phyloP scores from a whole-genome alignment of 2,888 invertebrate genomes.

The Stictocephala bisonia region DNA sequence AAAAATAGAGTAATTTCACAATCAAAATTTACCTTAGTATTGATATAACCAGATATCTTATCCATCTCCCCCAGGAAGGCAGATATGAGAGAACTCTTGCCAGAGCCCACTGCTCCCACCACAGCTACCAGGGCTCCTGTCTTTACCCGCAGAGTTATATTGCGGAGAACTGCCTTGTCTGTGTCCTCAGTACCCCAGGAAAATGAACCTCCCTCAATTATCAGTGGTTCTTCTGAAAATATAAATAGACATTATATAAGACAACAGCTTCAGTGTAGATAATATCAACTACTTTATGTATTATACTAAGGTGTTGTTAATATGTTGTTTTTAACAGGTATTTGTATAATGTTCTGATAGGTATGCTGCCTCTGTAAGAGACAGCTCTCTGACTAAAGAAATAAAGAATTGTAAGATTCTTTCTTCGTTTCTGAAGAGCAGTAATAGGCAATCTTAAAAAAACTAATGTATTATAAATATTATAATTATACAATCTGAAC shows the following conservation, averaged over 20 bases:
- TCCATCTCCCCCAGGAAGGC: conserved; percentile 94
- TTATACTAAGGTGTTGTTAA: too few relatives aligned
- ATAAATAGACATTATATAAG: not conserved
- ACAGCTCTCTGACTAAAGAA: too few relatives aligned
- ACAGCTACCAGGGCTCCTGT: conserved; percentile 81
- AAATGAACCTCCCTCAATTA: conserved; percentile 90
- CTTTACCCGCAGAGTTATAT: conserved; percentile 78
- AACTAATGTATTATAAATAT: too few relatives aligned
- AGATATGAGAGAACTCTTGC: conserved; percentile 89
- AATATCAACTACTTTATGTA: too few relatives aligned
- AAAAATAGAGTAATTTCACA: too few relatives aligned
- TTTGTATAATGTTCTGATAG: too few relatives aligned
- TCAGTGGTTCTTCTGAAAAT: conserved; percentile 75
- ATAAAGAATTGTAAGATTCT: too few relatives aligned
- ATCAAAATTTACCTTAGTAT: conserved; percentile 72
- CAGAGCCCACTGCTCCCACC: conserved; percentile 89
- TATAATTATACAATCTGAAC: too few relatives aligned
- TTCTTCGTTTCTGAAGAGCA: too few relatives aligned
- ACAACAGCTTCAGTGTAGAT: not conserved
- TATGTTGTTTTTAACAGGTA: too few relatives aligned
- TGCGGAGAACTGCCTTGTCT: conserved; percentile 74
- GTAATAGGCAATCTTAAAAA: too few relatives aligned
- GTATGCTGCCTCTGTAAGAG: too few relatives aligned
- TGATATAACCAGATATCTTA: conserved; percentile 81
- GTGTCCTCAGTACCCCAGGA: conserved; percentile 75